Evolutionary conservation across 2,888 invertebrate species (phyloP).

Genomic region (Parnassius orleans): DNA sequence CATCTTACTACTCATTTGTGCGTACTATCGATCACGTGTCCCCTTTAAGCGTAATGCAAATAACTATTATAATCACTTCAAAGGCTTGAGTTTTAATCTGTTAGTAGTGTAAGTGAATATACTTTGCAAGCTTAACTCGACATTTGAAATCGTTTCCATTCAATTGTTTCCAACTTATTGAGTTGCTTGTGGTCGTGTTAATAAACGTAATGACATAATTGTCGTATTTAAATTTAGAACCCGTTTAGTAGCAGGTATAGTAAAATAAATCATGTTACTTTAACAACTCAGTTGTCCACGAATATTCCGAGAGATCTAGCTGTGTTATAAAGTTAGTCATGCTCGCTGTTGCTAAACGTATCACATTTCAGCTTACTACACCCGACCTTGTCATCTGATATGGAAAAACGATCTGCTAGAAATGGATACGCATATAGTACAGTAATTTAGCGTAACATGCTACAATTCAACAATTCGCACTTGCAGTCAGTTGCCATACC

Average conservation of each 20-base stretch:
- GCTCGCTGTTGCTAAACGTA: conserved; percentile 70
- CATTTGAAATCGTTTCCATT: too few relatives aligned
- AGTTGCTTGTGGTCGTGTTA: too few relatives aligned
- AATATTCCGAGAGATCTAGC: conserved; percentile 16
- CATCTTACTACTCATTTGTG: conserved; percentile 33
- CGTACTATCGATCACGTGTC: conserved; percentile 27
- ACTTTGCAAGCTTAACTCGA: too few relatives aligned
- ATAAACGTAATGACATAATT: too few relatives aligned
- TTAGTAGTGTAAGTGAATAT: too few relatives aligned
- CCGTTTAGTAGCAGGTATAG: background rate
- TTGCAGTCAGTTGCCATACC: conserved; percentile 54
- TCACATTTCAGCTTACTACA: conserved; percentile 69
- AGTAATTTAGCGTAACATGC: conserved; percentile 59
- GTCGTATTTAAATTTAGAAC: background rate
- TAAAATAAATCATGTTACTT: background rate
- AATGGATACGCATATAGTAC: conserved; percentile 63
- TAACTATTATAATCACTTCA: too few relatives aligned
- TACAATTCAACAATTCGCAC: conserved; percentile 44
- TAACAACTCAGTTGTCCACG: conserved; percentile 3
- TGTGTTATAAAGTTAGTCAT: conserved; percentile 52
- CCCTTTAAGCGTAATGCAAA: background rate
- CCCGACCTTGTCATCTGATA: conserved; percentile 70
- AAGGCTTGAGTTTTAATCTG: too few relatives aligned
- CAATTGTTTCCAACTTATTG: too few relatives aligned
- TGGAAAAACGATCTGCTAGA: conserved; percentile 61